phyloP scores from a whole-genome alignment of 2,888 invertebrate species.

The Phengaris alcon region DNA sequence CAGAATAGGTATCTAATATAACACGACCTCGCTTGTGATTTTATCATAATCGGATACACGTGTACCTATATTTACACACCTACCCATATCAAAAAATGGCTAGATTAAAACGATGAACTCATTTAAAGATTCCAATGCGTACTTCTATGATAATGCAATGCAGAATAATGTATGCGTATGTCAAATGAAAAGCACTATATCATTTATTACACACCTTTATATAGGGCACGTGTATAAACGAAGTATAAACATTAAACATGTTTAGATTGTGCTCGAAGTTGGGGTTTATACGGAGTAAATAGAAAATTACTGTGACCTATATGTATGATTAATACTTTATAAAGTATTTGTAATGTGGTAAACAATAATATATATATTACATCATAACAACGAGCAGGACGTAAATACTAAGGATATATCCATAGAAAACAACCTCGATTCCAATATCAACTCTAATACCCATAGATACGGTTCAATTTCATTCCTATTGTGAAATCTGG shows the following conservation, averaged over 20 bases:
- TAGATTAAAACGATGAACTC: neutral
- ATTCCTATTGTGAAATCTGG: neutral
- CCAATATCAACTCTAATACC: neutral
- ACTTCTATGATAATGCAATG: neutral
- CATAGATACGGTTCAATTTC: neutral
- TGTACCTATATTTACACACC: neutral
- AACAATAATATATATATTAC: slow-evolving; percentile 13
- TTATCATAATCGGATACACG: no score
- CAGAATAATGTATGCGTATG: neutral
- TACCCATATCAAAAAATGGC: neutral
- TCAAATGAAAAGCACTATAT: no score
- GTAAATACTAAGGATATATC: neutral
- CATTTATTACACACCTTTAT: neutral
- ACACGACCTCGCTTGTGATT: no score
- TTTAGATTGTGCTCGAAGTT: neutral
- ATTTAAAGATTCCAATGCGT: neutral
- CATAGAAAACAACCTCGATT: neutral
- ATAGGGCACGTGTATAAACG: neutral
- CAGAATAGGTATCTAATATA: no score
- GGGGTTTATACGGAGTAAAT: slow-evolving; percentile 23
- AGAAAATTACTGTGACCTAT: slow-evolving; percentile 1
- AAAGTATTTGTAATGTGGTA: slow-evolving; percentile 12
- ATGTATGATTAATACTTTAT: slow-evolving; percentile 8
- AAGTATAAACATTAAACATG: neutral
- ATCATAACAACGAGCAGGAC: slow-evolving; percentile 20